Evolutionary conservation across 2,797 vertebrate genomes (phyloP).

Genomic region (Hylomyscus alleni): DNA sequence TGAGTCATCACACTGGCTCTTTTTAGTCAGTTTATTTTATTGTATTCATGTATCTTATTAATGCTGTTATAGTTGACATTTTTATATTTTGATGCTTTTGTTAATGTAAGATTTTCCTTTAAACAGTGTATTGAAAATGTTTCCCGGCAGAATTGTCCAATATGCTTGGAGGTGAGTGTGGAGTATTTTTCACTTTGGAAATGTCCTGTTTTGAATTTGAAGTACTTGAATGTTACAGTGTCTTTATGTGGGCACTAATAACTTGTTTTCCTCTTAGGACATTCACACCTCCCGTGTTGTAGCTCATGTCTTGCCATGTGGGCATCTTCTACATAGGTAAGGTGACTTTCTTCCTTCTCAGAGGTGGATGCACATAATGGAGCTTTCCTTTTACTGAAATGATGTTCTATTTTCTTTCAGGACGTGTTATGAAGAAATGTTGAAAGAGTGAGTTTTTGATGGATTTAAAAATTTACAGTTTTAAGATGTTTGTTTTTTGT

Average conservation of each 20-base stretch:
- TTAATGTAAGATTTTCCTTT: conserved; percentile 76
- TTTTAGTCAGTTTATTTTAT: conserved; percentile 48
- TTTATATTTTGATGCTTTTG: conserved; percentile 52
- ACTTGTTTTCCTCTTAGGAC: conserved; percentile 89
- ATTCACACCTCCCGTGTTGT: conserved; percentile 97
- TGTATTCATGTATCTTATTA: conserved; percentile 22
- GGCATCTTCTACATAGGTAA: conserved; percentile 95
- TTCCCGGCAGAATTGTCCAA: conserved; percentile 97
- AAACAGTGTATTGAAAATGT: conserved; percentile 98
- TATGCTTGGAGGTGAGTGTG: conserved; percentile 96
- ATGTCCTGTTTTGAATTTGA: conserved; percentile 39
- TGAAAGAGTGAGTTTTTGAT: conserved; percentile 91
- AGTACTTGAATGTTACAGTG: not conserved
- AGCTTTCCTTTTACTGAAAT: conserved; percentile 41
- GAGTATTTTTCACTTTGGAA: conserved; percentile 54
- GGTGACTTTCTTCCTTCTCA: not conserved
- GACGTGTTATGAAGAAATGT: conserved; percentile 95
- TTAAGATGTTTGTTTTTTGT: conserved; percentile 47
- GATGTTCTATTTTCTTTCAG: conserved; percentile 88
- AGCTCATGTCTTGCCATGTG: conserved; percentile 95
- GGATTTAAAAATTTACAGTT: conserved; percentile 63
- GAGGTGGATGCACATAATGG: conserved; percentile 45
- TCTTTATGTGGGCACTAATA: not conserved
- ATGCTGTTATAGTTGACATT: conserved; percentile 24
- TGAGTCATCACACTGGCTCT: not conserved